Evolutionary conservation across 2,888 invertebrate species (phyloP).

Genomic region (Tolmerus cingulatus): DNA sequence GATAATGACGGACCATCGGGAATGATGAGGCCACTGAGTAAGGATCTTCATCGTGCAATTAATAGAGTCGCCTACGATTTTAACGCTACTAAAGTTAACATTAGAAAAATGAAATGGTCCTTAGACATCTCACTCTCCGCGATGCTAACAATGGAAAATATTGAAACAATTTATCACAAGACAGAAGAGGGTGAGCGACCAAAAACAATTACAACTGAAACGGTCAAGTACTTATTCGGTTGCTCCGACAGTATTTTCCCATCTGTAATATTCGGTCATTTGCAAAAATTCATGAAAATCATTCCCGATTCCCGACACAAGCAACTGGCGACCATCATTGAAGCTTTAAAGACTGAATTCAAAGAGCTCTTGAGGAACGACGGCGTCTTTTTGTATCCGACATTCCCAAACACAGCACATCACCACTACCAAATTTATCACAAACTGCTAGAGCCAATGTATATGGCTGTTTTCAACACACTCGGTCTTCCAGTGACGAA

Average conservation of each 20-base stretch:
- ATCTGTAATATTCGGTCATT: conserved; percentile 68
- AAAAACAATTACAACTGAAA: conserved; percentile 70
- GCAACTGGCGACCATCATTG: conserved; percentile 66
- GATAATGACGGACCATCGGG: conserved; percentile 76
- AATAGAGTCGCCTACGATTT: conserved; percentile 62
- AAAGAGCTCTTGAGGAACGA: conserved; percentile 68
- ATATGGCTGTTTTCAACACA: conserved; percentile 83
- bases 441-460: conserved; percentile 75
- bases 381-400: conserved; percentile 71
- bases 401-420: conserved; percentile 69
- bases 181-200: conserved; percentile 70
- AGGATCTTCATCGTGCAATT: conserved; percentile 60
- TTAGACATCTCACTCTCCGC: conserved; percentile 70
- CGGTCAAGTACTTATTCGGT: conserved; percentile 67
- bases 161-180: conserved; percentile 72
- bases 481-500: conserved; percentile 85
- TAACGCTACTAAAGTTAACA: conserved; percentile 67
- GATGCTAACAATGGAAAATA: conserved; percentile 70
- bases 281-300: conserved; percentile 69
- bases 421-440: conserved; percentile 70
- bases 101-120: conserved; percentile 71
- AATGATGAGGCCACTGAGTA: conserved; percentile 65
- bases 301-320: conserved; percentile 68
- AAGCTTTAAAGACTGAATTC: conserved; percentile 70
- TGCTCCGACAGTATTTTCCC: conserved; percentile 66